A percentile compares a stretch with the other conserved stretches of the same genome.
phyloP scores from a whole-genome alignment of 53 echinoderm and acorn worm species.

The Zoroaster sp. region DNA sequence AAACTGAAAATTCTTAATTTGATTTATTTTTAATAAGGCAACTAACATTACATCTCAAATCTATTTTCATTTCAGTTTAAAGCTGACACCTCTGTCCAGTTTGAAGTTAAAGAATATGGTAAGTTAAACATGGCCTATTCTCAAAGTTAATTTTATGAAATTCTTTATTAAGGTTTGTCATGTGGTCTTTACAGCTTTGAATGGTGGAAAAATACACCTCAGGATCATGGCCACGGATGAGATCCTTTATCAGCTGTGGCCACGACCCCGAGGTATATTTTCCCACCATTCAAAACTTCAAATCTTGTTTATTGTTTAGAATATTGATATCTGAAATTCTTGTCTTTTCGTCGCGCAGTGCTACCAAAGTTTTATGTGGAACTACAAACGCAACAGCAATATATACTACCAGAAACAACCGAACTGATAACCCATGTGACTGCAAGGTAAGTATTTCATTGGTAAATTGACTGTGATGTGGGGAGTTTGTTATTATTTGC shows the following conservation, averaged over 20 bases:
- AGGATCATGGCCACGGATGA: too few species aligned
- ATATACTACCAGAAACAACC: constrained; percentile 29
- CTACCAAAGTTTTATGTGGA: constrained; percentile 39
- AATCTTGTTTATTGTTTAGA: too few species aligned
- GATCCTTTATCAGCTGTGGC: too few species aligned
- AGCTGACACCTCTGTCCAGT: constrained; percentile 63
- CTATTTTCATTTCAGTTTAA: constrained; percentile 23
- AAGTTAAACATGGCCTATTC: constrained; percentile 2
- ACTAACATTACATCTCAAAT: background rate
- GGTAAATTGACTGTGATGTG: background rate
- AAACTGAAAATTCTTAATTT: too few species aligned
- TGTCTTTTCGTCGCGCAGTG: too few species aligned
- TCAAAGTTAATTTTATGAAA: background rate
- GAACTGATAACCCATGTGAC: constrained; percentile 8
- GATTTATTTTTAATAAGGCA: too few species aligned
- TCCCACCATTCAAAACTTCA: too few species aligned
- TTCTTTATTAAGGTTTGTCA: background rate
- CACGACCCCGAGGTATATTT: too few species aligned
- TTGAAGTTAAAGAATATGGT: constrained; percentile 90
- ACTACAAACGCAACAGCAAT: background rate
- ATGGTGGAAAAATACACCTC: too few species aligned
- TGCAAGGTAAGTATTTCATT: constrained; percentile 34
- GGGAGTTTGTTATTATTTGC: too few species aligned
- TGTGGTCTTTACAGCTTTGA: background rate
- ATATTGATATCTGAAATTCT: too few species aligned